Evolutionary conservation across 2,888 invertebrate genomes (phyloP).

Genomic region (Parnassius orleans): DNA sequence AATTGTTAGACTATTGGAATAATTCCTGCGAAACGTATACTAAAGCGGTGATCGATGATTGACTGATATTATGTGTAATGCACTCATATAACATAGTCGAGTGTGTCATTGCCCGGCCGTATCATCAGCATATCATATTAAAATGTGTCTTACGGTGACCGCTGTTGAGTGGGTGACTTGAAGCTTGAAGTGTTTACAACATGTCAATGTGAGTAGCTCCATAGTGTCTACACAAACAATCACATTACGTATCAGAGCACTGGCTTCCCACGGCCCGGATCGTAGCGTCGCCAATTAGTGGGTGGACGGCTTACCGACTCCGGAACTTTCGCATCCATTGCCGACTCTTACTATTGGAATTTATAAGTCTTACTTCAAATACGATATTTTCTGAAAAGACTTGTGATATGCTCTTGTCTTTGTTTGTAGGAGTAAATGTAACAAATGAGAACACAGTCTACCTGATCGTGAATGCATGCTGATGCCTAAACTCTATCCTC

Average conservation of each 20-base stretch:
- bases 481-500: no score
- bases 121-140: slow-evolving; percentile 10
- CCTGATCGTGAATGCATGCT: no score
- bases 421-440: no score
- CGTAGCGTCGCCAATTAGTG: slow-evolving; percentile 31
- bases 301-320: slow-evolving; percentile 31
- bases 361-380: slow-evolving; percentile 1
- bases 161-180: slow-evolving; percentile 28
- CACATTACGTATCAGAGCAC: slow-evolving; percentile 36
- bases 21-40: not conserved
- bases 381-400: no score
- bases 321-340: slow-evolving; percentile 16
- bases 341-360: slow-evolving; percentile 9
- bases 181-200: slow-evolving; percentile 39
- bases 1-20: slow-evolving; percentile 1
- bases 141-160: slow-evolving; percentile 26
- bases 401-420: no score
- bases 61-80: not conserved
- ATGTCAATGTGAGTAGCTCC: slow-evolving; percentile 43
- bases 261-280: slow-evolving; percentile 38
- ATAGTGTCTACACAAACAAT: slow-evolving; percentile 45
- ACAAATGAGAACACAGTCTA: no score
- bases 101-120: not conserved
- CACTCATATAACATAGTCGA: not conserved
- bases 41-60: not conserved